phyloP scores from a whole-genome alignment of 2,113 vertebrate genomes.

The Corapipo altera region DNA sequence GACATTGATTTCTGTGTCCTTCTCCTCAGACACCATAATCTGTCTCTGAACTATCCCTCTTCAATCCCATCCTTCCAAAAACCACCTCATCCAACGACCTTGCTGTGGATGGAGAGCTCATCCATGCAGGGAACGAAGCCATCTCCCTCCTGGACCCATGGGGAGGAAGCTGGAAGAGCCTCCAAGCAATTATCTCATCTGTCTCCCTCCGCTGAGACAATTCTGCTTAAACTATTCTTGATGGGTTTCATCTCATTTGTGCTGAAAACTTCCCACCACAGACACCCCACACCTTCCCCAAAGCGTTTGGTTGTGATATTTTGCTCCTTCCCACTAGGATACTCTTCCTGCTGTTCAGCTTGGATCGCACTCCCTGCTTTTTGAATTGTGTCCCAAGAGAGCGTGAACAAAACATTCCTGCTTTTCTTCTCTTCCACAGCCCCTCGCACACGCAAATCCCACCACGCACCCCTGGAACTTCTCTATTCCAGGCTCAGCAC shows the following conservation, averaged over 20 bases:
- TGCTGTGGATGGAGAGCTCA: accelerated
- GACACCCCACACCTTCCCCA: conserved; percentile 40
- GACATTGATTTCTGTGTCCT: not conserved
- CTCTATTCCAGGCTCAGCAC: not conserved
- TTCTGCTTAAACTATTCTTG: not conserved
- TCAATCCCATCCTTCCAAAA: not conserved
- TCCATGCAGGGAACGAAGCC: accelerated
- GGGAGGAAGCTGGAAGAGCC: not conserved
- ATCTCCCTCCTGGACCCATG: not conserved
- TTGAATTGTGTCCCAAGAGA: conserved; percentile 36
- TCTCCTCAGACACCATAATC: not conserved
- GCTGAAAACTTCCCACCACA: conserved; percentile 31
- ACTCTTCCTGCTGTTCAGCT: conserved; percentile 52
- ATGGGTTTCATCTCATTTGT: not conserved
- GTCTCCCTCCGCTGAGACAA: not conserved
- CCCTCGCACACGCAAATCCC: not conserved
- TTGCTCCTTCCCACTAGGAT: conserved; percentile 53
- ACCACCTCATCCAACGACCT: not conserved
- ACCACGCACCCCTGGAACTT: not conserved
- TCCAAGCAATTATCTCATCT: not conserved
- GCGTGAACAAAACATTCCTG: not conserved
- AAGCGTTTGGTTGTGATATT: conserved; percentile 1
- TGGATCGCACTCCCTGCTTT: not conserved
- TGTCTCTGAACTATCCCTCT: not conserved
- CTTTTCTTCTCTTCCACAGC: not conserved